Conservation (phyloP, 2,113 vertebrate species). For the Ammodytes marinus region DNA sequence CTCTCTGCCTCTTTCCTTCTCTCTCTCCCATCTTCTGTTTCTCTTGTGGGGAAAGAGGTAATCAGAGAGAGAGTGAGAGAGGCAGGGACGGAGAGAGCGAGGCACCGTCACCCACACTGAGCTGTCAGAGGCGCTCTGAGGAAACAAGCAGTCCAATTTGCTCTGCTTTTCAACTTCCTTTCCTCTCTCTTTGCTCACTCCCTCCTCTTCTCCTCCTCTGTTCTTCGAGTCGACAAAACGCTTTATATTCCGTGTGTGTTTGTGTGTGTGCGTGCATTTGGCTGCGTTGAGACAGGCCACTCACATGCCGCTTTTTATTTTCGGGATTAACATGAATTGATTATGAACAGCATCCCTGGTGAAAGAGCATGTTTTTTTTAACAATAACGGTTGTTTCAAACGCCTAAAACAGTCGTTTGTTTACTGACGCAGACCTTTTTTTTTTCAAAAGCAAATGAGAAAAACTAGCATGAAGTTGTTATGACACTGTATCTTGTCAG, state of each 20-base stretch:
- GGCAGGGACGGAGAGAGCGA: conserved; percentile 45
- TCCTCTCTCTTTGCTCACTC: conserved; percentile 49
- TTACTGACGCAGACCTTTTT: background rate
- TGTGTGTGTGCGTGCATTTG: conserved; percentile 21
- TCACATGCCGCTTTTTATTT: conserved; percentile 26
- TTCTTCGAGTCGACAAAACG: conserved; percentile 62
- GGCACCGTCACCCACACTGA: conserved; percentile 73
- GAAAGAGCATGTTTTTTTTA: conserved; percentile 6
- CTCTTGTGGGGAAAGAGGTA: conserved; percentile 69
- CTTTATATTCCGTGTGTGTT: conserved; percentile 47
- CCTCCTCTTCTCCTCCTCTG: conserved; percentile 35
- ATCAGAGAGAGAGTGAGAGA: conserved; percentile 70
- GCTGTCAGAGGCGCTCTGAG: conserved; percentile 79
- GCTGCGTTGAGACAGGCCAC: conserved; percentile 6
- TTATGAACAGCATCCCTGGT: conserved; percentile 22
- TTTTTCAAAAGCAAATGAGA: background rate
- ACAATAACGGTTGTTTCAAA: conserved; percentile 24
- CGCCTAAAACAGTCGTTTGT: background rate
- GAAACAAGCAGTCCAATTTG: conserved; percentile 82
- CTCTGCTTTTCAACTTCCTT: conserved; percentile 76
- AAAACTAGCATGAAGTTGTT: background rate
- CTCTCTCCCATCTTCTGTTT: conserved; percentile 36
- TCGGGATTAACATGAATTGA: conserved; percentile 42
- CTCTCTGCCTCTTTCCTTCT: conserved; percentile 20
- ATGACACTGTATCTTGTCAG: background rate